Conservation (phyloP, 37 sponge, comb jelly and placozoan genomes). For the Chondrosia reniformis region DNA sequence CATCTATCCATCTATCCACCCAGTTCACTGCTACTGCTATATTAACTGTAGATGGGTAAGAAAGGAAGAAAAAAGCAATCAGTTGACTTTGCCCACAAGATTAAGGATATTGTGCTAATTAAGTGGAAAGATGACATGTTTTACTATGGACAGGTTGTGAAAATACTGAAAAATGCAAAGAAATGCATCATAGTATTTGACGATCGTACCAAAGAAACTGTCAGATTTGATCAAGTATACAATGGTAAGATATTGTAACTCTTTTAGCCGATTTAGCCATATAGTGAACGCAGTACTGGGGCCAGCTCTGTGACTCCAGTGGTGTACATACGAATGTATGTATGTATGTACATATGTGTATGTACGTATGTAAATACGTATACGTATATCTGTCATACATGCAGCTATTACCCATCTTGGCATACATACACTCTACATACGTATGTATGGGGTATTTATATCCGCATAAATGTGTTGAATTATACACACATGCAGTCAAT, state of each 20-base stretch:
- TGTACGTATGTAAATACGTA: neutral
- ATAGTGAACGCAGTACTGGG: neutral
- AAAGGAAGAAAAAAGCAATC: neutral
- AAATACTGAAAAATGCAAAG: slow-evolving; percentile 38
- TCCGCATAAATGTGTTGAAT: too few relatives aligned
- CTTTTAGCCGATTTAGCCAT: neutral
- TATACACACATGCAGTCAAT: too few relatives aligned
- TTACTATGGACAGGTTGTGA: slow-evolving; percentile 86
- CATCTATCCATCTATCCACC: too few relatives aligned
- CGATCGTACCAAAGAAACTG: slow-evolving; percentile 71
- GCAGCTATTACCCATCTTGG: too few relatives aligned
- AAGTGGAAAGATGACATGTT: slow-evolving; percentile 85
- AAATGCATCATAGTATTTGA: slow-evolving; percentile 82
- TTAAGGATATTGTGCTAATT: slow-evolving; percentile 69
- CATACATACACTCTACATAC: too few relatives aligned
- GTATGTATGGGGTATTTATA: too few relatives aligned
- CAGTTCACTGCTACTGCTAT: too few relatives aligned
- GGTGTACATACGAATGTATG: neutral
- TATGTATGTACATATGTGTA: neutral
- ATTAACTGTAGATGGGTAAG: too few relatives aligned
- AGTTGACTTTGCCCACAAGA: slow-evolving; percentile 29
- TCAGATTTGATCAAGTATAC: slow-evolving; percentile 67
- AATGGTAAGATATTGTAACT: slow-evolving; percentile 59
- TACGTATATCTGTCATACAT: too few relatives aligned
- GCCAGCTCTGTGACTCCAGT: neutral